Conservation (phyloP, 2,797 vertebrate species). For the Babyrousa celebensis region DNA sequence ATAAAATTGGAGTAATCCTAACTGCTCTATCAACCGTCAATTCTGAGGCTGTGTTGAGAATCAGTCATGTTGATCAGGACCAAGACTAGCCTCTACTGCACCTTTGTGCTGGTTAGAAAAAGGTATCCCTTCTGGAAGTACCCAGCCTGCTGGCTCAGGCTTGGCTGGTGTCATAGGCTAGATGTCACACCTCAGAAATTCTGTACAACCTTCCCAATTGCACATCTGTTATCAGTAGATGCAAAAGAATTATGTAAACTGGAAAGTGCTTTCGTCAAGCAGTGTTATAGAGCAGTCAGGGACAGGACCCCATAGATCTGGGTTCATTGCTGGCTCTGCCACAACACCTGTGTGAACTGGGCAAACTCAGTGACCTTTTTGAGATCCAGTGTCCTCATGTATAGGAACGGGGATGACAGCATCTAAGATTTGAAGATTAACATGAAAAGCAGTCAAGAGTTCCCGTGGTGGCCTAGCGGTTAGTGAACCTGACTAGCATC, state of each 20-base stretch:
- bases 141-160: background rate
- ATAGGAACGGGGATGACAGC: background rate
- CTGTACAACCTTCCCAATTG: background rate
- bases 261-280: background rate
- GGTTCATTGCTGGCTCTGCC: background rate
- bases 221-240: background rate
- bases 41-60: background rate
- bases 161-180: background rate
- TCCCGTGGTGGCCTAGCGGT: too few relatives aligned
- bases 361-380: background rate
- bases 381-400: background rate
- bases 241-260: background rate
- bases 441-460: background rate
- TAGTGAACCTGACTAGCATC: too few relatives aligned
- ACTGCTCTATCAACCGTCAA: background rate
- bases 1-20: background rate
- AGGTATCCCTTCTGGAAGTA: background rate
- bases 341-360: background rate
- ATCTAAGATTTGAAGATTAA: constrained; percentile 1
- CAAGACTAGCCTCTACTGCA: background rate
- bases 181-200: background rate
- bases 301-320: too few relatives aligned
- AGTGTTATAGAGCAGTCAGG: background rate
- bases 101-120: background rate
- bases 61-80: background rate